Base-by-base conservation (phyloP, 1,140 invertebrate genomes). In the Aradophagus sp. region DNA sequence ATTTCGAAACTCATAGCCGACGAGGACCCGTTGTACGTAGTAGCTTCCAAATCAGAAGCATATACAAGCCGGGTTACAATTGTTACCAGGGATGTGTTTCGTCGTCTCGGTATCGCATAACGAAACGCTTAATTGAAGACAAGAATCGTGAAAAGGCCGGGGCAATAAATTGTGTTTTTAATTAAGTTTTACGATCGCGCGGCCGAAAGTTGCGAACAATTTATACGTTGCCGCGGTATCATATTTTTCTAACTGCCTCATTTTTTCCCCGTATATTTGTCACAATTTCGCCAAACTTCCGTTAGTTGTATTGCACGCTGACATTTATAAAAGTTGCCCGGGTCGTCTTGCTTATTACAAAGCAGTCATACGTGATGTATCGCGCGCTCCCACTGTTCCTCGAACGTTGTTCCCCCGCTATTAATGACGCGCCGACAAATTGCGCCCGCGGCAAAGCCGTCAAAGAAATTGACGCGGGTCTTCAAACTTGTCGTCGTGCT, bases 191-290 rank as follows among this genome's bases (percentile, higher is more conserved):
- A 47, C 42, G 59, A 45, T 38, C 32, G 39, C 7, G 19, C 44
- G 29, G 39, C 23, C 36, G 23, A 17, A 53, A 63, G 29, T 52
- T 38, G 11, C 26, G 27, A 53, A 47, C 39, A 53, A 63, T 55
- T 53, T 63, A 63, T 53, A 63, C 19, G 48, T 41, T 63, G 41
- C 35, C 55, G 48, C 3, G 48, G 59, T 55, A 29, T 63, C 59
- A 63, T 53, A 63, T 47, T 55, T 63, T 65, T 65, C 41, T 47
- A 39, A 53, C 29, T 45, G 39, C 14, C 48, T 39, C 48, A 53
- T 32, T 65, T 39, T 31, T 65, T 55, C 41, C 26, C 41, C 34
- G 26, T 45, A 31, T 34, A 38, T 63, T 53, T 53, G 32, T 53
- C 31, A 62, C 38, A 45, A 44, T n/a, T 62, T 36, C 47, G 45